Base-by-base conservation (phyloP, 2,888 invertebrate genomes). In the Agonopterix alstromeriana region DNA sequence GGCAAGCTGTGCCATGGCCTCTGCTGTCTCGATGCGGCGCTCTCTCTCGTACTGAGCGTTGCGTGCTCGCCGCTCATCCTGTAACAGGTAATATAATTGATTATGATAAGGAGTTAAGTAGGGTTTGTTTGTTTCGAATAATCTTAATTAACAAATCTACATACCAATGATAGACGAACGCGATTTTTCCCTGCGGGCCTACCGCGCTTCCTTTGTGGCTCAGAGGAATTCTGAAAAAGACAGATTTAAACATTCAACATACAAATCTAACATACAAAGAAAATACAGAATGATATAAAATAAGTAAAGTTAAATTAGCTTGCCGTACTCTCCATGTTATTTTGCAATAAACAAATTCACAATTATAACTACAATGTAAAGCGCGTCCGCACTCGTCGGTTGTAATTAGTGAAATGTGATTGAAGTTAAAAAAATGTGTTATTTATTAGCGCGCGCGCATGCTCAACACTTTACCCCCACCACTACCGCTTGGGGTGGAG, bases 41-140 rank as follows among this genome's bases (percentile, higher is more conserved):
- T 75, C 72, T 36, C 70, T 62, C 48, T 77, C 77, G 42, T 77
- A 79, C 5, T 60, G 66, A 0, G 77, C 72, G 35, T 77, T 79
- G 8, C 77, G 67, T 1, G 73, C 72, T 2, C 75, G 69, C 1
- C 70, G 54, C 46, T 78, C 70, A 36, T 63, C 67, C 77, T 79
- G 42, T 7, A 40, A 42, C 35, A 51, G 48, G 35, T 35, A 45
- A 14, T 38, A 38, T 17, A 3, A 10, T 8, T 17, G 41, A 11
- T 17, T 3, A 17, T 17, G 2, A 17, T 14, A 7, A 14, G 10
- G 4, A 36, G 0, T 3, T 3, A 17, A 35, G 14, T 41, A 35
- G 10, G 9, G 3, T 10, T 3, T n/a, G 2, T 17, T n/a, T n/a
- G n/a, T n/a, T n/a, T n/a, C n/a, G n/a, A n/a, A n/a, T n/a, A n/a